These are phyloP conservation scores for Trididemnum clinides DNA, from an alignment of 23 tunicate species.

Conservation along the genomic window DNA sequence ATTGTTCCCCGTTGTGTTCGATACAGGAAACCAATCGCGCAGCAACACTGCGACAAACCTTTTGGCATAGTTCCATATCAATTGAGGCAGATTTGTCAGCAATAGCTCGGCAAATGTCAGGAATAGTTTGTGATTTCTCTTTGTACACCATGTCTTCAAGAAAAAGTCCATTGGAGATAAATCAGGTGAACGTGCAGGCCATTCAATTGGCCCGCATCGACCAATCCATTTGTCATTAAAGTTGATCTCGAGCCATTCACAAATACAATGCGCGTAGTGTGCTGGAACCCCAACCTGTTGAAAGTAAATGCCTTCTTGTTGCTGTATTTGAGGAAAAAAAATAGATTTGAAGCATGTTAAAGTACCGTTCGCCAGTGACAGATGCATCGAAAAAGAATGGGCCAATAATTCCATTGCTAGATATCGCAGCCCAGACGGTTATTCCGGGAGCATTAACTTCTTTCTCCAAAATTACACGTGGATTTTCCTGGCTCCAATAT, in stretches of 20 bases:
- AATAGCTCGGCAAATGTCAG: slow-evolving; percentile 36
- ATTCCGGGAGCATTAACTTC: slow-evolving; percentile 24
- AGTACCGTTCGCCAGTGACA: slow-evolving; percentile 31
- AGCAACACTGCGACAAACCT: slow-evolving; percentile 33
- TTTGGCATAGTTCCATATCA: slow-evolving; percentile 49
- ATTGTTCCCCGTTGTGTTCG: slow-evolving; percentile 30
- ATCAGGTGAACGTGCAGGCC: slow-evolving; percentile 43
- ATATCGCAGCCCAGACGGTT: slow-evolving; percentile 26
- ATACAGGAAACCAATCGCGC: slow-evolving; percentile 28
- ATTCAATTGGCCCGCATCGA: slow-evolving; percentile 32
- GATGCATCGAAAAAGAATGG: slow-evolving; percentile 33
- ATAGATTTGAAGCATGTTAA: slow-evolving; percentile 29
- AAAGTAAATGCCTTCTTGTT: slow-evolving; percentile 30
- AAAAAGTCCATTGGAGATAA: slow-evolving; percentile 46
- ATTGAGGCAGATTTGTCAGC: slow-evolving; percentile 38
- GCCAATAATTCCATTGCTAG: slow-evolving; percentile 33
- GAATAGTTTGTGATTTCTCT: slow-evolving; percentile 41
- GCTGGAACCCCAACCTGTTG: slow-evolving; percentile 21
- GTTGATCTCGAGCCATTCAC: slow-evolving; percentile 26
- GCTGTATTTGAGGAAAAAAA: slow-evolving; percentile 28
- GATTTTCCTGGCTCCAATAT: slow-evolving; percentile 32
- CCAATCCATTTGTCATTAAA: slow-evolving; percentile 30
- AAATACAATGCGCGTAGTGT: slow-evolving; percentile 18
- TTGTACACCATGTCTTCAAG: slow-evolving; percentile 40
- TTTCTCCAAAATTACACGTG: slow-evolving; percentile 28